Conservation (phyloP, 2,797 vertebrate genomes). For the Brotula barbata region DNA sequence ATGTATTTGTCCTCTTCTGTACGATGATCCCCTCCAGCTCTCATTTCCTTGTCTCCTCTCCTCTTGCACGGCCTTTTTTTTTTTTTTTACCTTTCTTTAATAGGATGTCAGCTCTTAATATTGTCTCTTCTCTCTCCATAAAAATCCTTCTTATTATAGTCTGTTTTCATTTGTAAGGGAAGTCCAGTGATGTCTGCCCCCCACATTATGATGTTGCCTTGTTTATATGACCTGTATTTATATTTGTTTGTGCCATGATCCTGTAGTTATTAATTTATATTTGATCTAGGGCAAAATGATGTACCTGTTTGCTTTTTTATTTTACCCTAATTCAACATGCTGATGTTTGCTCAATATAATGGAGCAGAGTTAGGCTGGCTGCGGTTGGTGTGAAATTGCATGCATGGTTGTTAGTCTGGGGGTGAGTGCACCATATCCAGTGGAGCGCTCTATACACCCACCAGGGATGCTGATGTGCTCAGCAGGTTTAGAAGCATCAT, state of each 20-base stretch:
- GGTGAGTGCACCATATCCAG: constrained; percentile 42
- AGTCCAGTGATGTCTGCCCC: no score
- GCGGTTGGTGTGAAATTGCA: constrained; percentile 31
- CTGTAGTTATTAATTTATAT: not conserved
- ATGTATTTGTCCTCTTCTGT: constrained; percentile 53
- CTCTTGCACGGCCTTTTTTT: constrained; percentile 31
- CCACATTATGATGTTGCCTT: not conserved
- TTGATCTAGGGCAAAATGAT: constrained; percentile 4
- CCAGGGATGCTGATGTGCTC: constrained; percentile 57
- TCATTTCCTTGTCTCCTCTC: constrained; percentile 31
- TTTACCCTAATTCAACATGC: no score
- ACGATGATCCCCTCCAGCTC: constrained; percentile 52
- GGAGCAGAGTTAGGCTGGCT: constrained; percentile 29
- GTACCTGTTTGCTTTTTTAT: not conserved
- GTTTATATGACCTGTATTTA: constrained; percentile 1
- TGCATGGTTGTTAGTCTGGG: constrained; percentile 40
- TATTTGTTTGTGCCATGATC: constrained; percentile 1
- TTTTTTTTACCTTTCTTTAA: constrained; percentile 37
- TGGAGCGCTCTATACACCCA: constrained; percentile 47
- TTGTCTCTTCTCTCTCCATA: constrained; percentile 44
- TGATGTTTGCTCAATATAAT: not conserved
- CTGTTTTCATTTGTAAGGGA: not conserved
- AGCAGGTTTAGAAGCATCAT: constrained; percentile 63
- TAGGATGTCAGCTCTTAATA: constrained; percentile 53
- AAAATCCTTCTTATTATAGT: constrained; percentile 23